Evolutionary conservation across 2,113 vertebrate species (phyloP).

Genomic region (Sardina pilchardus): DNA sequence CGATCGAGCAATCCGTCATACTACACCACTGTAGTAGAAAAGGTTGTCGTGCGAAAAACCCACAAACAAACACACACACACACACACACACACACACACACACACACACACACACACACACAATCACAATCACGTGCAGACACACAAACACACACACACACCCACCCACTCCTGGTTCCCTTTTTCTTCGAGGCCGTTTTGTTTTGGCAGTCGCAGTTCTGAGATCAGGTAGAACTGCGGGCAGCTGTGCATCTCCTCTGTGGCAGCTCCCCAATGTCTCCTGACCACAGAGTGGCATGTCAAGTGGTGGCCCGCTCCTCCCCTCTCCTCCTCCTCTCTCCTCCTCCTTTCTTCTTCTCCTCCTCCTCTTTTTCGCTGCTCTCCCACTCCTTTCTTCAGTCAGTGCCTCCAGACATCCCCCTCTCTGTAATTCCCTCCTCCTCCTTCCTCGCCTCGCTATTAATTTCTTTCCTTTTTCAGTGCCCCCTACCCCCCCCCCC

Average conservation of each 20-base stretch:
- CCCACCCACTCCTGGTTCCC: not conserved
- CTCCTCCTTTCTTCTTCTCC: not conserved
- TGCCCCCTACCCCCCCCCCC: not conserved
- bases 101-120: not conserved
- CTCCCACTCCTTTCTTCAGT: not conserved
- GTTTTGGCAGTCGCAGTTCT: not conserved
- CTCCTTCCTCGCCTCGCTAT: not conserved
- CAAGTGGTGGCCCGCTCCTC: not conserved
- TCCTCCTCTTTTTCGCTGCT: not conserved
- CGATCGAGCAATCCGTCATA: not conserved
- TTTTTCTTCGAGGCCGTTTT: not conserved
- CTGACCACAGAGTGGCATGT: constrained; percentile 56
- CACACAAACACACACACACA: constrained; percentile 1
- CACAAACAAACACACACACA: not conserved
- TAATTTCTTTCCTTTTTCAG: not conserved
- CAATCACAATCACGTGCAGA: not conserved
- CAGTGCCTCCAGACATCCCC: not conserved
- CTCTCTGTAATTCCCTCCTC: not conserved
- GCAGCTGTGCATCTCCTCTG: not conserved
- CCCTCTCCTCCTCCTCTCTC: not conserved
- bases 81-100: constrained; percentile 6
- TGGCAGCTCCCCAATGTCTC: not conserved
- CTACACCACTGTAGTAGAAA: not conserved
- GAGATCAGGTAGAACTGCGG: not conserved
- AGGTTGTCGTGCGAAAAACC: not conserved